Evolutionary conservation across 1,140 invertebrate species (phyloP).

Genomic region (Macrobrachium rosenbergii): DNA sequence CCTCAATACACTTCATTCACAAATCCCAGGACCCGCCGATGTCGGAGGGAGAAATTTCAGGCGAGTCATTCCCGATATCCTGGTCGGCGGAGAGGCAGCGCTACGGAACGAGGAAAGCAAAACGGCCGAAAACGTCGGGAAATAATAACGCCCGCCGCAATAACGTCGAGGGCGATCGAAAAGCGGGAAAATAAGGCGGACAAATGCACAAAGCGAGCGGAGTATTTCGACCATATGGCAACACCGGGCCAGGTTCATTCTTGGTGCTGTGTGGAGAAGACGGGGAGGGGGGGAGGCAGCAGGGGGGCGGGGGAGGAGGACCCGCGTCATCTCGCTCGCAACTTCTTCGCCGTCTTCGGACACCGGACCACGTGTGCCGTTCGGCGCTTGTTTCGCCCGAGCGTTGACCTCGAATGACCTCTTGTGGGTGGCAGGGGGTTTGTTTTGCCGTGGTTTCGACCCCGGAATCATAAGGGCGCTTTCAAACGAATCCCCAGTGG

Average conservation of each 20-base stretch:
- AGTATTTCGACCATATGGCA: constrained; percentile 11
- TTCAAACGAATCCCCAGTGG: not conserved
- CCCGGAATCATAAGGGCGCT: not conserved
- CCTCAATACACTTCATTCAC: constrained; percentile 46
- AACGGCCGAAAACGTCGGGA: no score
- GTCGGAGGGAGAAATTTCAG: constrained; percentile 8
- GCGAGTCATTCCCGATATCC: not conserved
- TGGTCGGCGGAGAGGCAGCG: no score
- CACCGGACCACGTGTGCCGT: constrained; percentile 46
- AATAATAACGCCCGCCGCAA: no score
- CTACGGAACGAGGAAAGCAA: not conserved
- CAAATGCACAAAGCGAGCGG: not conserved
- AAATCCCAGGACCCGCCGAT: constrained; percentile 17
- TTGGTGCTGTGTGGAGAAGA: not conserved
- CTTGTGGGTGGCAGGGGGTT: not conserved
- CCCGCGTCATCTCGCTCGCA: not conserved
- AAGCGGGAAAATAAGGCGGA: not conserved
- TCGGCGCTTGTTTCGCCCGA: not conserved
- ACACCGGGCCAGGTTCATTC: constrained; percentile 27
- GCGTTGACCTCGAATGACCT: not conserved
- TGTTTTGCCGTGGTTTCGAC: constrained; percentile 25
- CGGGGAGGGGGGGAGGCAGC: no score
- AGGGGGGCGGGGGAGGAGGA: no score
- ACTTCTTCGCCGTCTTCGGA: constrained; percentile 32
- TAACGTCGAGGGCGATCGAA: not conserved